Conservation (phyloP, 2,113 vertebrate species). For the Onychostoma macrolepis region DNA sequence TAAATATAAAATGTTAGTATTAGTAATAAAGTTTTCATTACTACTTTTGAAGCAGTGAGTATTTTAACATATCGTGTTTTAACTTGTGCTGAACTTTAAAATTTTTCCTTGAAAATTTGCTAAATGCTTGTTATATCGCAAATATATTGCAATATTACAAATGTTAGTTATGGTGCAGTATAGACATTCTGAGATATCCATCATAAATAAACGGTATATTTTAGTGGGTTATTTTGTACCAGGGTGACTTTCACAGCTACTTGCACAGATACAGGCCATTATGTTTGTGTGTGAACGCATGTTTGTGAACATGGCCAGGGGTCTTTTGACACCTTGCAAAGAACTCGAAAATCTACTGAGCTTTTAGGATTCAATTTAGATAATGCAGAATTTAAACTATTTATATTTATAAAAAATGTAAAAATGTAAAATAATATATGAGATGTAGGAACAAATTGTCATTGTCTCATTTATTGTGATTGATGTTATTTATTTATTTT, state of each 20-base stretch:
- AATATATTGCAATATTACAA: neutral
- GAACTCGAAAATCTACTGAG: neutral
- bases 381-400: neutral
- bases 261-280: slow-evolving; percentile 8
- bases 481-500: neutral
- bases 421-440: neutral
- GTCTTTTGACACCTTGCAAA: neutral
- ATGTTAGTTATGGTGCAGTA: neutral
- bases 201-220: slow-evolving; percentile 9
- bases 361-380: neutral
- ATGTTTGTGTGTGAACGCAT: slow-evolving; percentile 10
- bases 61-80: too few species aligned
- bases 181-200: neutral
- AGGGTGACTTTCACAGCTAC: slow-evolving; percentile 24
- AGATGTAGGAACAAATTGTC: too few species aligned
- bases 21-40: too few species aligned
- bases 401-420: neutral
- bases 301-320: neutral
- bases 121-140: neutral
- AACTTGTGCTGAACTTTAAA: neutral
- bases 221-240: slow-evolving; percentile 42
- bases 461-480: neutral
- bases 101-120: neutral
- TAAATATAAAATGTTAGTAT: too few species aligned
- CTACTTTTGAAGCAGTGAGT: too few species aligned